Conservation (phyloP, 2,113 vertebrate genomes). For the Labeo rohita region DNA sequence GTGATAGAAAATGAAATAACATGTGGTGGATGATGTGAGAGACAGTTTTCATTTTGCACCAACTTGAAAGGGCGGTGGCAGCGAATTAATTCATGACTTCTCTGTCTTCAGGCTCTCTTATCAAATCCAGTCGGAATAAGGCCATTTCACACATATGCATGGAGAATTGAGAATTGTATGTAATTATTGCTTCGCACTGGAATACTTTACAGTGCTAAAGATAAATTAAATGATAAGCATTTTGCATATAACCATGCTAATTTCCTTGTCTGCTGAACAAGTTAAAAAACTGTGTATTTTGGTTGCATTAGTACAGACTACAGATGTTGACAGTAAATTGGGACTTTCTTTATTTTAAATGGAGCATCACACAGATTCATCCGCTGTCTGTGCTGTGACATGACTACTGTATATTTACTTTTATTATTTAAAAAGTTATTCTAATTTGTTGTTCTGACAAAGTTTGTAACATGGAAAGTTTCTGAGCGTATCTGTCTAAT, state of each 20-base stretch:
- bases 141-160: slow-evolving; percentile 59
- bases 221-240: slow-evolving; percentile 76
- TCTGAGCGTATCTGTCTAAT: not conserved
- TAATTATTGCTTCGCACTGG: slow-evolving; percentile 71
- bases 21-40: slow-evolving; percentile 57
- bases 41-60: slow-evolving; percentile 55
- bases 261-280: slow-evolving; percentile 54
- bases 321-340: slow-evolving; percentile 29
- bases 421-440: not conserved
- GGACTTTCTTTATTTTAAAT: not conserved
- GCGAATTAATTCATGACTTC: slow-evolving; percentile 56
- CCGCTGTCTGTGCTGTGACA: not conserved
- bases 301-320: slow-evolving; percentile 43
- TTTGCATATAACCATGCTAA: slow-evolving; percentile 53
- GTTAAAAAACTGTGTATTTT: slow-evolving; percentile 58
- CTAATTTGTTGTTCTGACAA: slow-evolving; percentile 2
- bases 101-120: slow-evolving; percentile 63
- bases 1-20: slow-evolving; percentile 49
- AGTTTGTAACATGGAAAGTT: not conserved
- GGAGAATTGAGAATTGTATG: slow-evolving; percentile 64
- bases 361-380: not conserved
- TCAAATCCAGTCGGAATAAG: slow-evolving; percentile 70
- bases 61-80: slow-evolving; percentile 56
- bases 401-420: not conserved
- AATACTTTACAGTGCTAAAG: slow-evolving; percentile 69